A percentile compares a stretch with the other conserved stretches of the same genome.
These are phyloP conservation scores for Hylaea fasciaria DNA, from an alignment of 2,888 invertebrate genomes.

Conservation along the genomic window DNA sequence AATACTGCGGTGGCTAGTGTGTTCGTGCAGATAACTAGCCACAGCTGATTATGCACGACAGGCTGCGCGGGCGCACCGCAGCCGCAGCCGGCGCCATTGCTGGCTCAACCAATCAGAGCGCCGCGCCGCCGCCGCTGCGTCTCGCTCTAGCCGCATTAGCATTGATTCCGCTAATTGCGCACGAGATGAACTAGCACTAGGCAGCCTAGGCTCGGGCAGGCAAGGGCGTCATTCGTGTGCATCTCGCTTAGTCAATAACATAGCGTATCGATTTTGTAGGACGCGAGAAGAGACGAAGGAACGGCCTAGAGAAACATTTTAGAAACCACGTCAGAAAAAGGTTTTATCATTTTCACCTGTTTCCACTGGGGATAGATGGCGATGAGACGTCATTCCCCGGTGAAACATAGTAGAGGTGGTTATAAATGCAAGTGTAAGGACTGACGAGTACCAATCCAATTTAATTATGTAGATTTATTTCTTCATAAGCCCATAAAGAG, in stretches of 20 bases:
- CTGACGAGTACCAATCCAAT: too few relatives aligned
- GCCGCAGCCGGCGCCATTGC: conserved; percentile 14
- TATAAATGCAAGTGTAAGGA: too few relatives aligned
- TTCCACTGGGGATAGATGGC: too few relatives aligned
- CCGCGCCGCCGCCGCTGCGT: not conserved
- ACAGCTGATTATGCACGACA: conserved; percentile 18
- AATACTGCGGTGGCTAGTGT: not conserved
- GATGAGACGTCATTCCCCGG: too few relatives aligned
- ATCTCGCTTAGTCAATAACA: not conserved
- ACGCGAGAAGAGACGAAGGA: too few relatives aligned
- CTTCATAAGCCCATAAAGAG: too few relatives aligned
- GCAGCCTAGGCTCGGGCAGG: not conserved
- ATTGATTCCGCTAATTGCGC: conserved; percentile 18
- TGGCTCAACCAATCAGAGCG: conserved; percentile 13
- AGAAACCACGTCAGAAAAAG: too few relatives aligned
- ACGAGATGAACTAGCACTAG: conserved; percentile 5
- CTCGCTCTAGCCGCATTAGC: conserved; percentile 18
- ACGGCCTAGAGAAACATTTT: too few relatives aligned
- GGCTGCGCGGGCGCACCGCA: conserved; percentile 6
- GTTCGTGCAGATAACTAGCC: not conserved
- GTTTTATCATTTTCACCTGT: too few relatives aligned
- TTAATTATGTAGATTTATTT: too few relatives aligned
- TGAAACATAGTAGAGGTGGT: too few relatives aligned
- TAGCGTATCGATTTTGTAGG: too few relatives aligned
- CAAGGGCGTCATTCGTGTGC: not conserved